These are phyloP conservation scores for Perccottus glenii DNA, from an alignment of 2,113 vertebrate genomes.

Conservation along the genomic window DNA sequence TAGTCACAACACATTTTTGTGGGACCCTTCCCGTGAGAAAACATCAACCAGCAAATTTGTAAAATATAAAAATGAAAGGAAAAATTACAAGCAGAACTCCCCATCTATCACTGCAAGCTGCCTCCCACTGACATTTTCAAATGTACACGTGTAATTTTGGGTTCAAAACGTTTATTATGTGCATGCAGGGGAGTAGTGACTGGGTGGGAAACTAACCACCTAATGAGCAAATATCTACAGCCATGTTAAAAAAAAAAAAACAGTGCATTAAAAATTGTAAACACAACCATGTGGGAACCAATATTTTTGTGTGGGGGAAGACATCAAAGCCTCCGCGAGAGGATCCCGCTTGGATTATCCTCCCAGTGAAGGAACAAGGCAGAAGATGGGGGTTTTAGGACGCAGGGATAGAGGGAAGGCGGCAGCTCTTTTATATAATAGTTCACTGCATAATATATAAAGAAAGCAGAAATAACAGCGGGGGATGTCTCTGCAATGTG, in stretches of 20 bases:
- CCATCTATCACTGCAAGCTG: too few relatives aligned
- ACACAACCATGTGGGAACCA: slow-evolving; percentile 24
- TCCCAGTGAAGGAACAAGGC: slow-evolving; percentile 64
- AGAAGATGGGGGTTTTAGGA: slow-evolving; percentile 42
- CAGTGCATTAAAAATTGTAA: slow-evolving; percentile 24
- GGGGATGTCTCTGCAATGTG: slow-evolving; percentile 54
- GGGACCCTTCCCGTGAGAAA: too few relatives aligned
- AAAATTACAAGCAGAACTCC: too few relatives aligned
- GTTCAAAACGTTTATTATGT: not conserved
- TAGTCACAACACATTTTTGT: slow-evolving; percentile 8
- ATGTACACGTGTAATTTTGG: not conserved
- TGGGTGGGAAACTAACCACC: not conserved
- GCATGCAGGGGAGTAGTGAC: not conserved
- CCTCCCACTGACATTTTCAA: not conserved
- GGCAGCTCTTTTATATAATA: slow-evolving; percentile 70
- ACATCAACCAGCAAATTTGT: too few relatives aligned
- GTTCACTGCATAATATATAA: slow-evolving; percentile 65
- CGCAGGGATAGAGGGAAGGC: slow-evolving; percentile 29
- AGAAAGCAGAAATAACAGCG: slow-evolving; percentile 57
- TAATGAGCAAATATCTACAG: slow-evolving; percentile 8
- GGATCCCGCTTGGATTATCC: slow-evolving; percentile 58
- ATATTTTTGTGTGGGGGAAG: slow-evolving; percentile 1
- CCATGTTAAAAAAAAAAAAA: not conserved
- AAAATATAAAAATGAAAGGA: too few relatives aligned
- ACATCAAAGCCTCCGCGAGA: slow-evolving; percentile 65